These are phyloP conservation scores for Tineola bisselliella DNA, from an alignment of 2,888 invertebrate genomes.

Conservation along the genomic window DNA sequence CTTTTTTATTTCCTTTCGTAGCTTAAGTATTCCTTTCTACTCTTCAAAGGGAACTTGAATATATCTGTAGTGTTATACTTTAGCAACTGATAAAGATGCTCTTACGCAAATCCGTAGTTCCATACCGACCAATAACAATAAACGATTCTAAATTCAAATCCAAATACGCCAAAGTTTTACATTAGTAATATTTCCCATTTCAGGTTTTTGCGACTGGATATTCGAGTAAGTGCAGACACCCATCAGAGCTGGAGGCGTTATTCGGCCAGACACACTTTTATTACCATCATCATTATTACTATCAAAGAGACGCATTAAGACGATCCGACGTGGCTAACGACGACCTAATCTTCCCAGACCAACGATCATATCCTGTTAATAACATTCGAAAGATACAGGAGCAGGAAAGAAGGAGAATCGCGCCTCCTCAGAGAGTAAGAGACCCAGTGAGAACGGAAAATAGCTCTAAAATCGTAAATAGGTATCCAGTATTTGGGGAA, in stretches of 20 bases:
- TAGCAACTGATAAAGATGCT: too few species aligned
- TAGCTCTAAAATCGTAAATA: not conserved
- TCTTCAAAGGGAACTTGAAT: too few species aligned
- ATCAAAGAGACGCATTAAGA: not conserved
- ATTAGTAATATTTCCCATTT: not conserved
- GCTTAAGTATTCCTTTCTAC: too few species aligned
- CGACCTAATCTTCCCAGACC: not conserved
- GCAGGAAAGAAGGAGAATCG: constrained; percentile 16
- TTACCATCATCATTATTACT: not conserved
- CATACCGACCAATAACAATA: too few species aligned
- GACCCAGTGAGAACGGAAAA: not conserved
- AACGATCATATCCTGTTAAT: constrained; percentile 17
- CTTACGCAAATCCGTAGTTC: too few species aligned
- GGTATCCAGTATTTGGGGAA: not conserved
- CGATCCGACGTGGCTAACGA: not conserved
- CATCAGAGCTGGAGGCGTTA: not conserved
- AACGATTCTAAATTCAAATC: too few species aligned
- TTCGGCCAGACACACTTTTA: not conserved
- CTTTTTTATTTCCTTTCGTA: too few species aligned
- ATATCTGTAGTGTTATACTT: too few species aligned
- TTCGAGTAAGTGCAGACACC: constrained; percentile 4
- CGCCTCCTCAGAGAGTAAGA: constrained; percentile 16
- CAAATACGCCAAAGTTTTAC: too few species aligned
- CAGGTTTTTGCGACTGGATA: not conserved
- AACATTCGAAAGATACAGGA: constrained; percentile 19